Evolutionary conservation across 92 coral and sea anemone genomes (phyloP).

Genomic region (Phenganax stokvisi): DNA sequence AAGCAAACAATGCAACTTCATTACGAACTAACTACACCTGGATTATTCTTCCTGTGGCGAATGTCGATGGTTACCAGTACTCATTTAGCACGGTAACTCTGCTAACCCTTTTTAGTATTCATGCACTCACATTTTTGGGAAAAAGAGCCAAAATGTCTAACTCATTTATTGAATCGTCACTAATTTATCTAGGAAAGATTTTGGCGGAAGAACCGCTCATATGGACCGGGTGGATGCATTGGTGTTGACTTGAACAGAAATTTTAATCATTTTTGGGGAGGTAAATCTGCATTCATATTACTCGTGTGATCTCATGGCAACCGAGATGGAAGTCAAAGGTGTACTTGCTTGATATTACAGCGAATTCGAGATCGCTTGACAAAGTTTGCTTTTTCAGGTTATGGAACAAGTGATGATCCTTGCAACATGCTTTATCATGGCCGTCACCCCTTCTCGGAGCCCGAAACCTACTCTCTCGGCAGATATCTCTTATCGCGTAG

Average conservation of each 20-base stretch:
- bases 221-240: conserved; percentile 37
- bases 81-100: conserved; percentile 56
- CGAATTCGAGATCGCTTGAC: neutral
- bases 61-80: conserved; percentile 82
- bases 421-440: conserved; percentile 50
- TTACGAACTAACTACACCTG: conserved; percentile 44
- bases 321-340: neutral
- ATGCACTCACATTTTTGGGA: neutral
- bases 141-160: neutral
- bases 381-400: conserved; percentile 15
- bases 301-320: neutral
- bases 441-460: conserved; percentile 47
- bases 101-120: neutral
- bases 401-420: conserved; percentile 44
- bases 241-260: conserved; percentile 63
- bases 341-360: too few species aligned
- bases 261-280: conserved; percentile 60
- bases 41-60: conserved; percentile 77
- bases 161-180: too few species aligned
- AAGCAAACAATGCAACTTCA: conserved; percentile 9
- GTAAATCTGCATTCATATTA: conserved; percentile 7
- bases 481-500: conserved; percentile 32
- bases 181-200: conserved; percentile 32
- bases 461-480: conserved; percentile 42
- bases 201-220: conserved; percentile 56